Conservation (phyloP, 2,888 invertebrate species). For the Phengaris alcon region DNA sequence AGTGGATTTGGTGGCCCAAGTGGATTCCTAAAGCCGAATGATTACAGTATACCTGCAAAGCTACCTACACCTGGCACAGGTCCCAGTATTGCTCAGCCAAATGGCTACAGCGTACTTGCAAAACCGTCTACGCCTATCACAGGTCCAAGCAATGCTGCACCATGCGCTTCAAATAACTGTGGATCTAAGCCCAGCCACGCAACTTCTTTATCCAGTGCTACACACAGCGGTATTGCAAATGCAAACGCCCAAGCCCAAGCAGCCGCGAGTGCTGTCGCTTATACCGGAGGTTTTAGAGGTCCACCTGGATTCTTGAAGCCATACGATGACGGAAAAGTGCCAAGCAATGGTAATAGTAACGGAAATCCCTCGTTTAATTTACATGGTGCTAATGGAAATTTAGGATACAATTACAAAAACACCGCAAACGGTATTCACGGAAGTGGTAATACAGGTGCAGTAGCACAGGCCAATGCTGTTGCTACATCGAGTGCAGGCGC, state of each 20-base stretch:
- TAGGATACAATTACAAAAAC: conserved; percentile 9
- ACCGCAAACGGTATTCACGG: background rate
- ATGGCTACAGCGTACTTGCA: conserved; percentile 46
- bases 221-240: conserved; percentile 30
- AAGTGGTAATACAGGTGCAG: conserved; percentile 38
- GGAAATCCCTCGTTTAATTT: conserved; percentile 5
- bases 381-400: background rate
- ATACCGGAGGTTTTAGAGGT: conserved; percentile 69
- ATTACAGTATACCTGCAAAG: conserved; percentile 42
- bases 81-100: conserved; percentile 32
- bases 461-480: conserved; percentile 48
- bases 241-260: conserved; percentile 46
- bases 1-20: conserved; percentile 55
- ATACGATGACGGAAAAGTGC: conserved; percentile 53
- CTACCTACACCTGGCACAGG: conserved; percentile 36
- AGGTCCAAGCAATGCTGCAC: conserved; percentile 28
- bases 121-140: conserved; percentile 36
- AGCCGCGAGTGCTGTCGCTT: conserved; percentile 52
- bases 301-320: conserved; percentile 67
- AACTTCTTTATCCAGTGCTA: conserved; percentile 21
- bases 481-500: conserved; percentile 48
- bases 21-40: conserved; percentile 54
- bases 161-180: conserved; percentile 38
- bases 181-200: conserved; percentile 21
- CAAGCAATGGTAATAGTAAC: conserved; percentile 5